Evolutionary conservation across 2,888 invertebrate species (phyloP).

Genomic region (Clepsis dumicolana): DNA sequence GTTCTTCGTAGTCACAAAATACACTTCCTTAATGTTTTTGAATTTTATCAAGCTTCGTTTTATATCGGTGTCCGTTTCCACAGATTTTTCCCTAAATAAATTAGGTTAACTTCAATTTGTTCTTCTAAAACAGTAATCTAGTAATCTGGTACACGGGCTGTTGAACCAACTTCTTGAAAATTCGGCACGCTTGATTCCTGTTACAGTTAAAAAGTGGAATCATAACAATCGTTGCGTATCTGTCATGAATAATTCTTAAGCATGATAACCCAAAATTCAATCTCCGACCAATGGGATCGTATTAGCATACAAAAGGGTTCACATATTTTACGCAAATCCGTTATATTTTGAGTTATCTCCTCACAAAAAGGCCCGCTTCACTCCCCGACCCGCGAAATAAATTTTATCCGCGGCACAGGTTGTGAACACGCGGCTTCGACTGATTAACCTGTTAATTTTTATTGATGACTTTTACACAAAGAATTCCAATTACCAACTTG

Average conservation of each 20-base stretch:
- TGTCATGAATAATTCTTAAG: conserved; percentile 83
- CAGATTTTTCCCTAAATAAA: not conserved
- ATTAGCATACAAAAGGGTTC: conserved; percentile 86
- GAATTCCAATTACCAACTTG: conserved; percentile 32
- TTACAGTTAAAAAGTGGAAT: conserved; percentile 47
- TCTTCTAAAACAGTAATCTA: not conserved
- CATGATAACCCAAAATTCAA: conserved; percentile 84
- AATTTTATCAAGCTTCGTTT: not conserved
- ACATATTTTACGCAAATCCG: conserved; percentile 85
- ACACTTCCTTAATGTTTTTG: not conserved
- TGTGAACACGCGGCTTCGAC: conserved; percentile 57
- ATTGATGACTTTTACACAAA: conserved; percentile 37
- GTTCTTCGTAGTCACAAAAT: not conserved
- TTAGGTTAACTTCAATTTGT: conserved; percentile 5
- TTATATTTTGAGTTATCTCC: conserved; percentile 83
- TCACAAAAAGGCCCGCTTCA: conserved; percentile 75
- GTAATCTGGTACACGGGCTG: not conserved
- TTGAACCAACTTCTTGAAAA: not conserved
- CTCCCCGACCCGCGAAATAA: conserved; percentile 75
- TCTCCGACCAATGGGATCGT: conserved; percentile 84
- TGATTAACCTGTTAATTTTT: conserved; percentile 53
- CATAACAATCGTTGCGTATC: conserved; percentile 71
- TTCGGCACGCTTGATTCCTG: conserved; percentile 22
- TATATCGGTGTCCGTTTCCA: not conserved
- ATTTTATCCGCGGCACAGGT: conserved; percentile 66